Evolutionary conservation across 2,888 invertebrate genomes (phyloP).

Genomic region (Yponomeuta cagnagella): DNA sequence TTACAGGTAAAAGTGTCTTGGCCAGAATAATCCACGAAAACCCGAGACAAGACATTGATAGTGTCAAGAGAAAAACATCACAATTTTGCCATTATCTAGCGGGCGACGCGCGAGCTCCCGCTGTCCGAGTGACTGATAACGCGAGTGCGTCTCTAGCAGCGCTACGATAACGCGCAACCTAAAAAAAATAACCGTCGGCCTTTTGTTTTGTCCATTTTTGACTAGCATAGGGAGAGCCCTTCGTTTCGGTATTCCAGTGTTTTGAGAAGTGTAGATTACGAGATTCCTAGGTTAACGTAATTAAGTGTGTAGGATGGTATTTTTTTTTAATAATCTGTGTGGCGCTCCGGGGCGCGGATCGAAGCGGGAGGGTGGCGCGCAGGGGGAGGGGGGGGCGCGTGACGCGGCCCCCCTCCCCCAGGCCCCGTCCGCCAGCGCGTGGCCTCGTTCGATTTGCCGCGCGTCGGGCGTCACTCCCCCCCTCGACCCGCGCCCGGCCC

Average conservation of each 20-base stretch:
- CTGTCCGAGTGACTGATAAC: conserved; percentile 60
- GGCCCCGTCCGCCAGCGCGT: conserved; percentile 44
- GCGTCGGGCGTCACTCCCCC: conserved; percentile 45
- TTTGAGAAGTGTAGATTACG: conserved; percentile 60
- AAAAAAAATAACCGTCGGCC: conserved; percentile 45
- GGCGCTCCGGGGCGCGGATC: conserved; percentile 30
- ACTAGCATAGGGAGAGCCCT: conserved; percentile 48
- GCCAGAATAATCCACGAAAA: not conserved
- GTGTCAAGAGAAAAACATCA: conserved; percentile 48
- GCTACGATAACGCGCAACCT: conserved; percentile 49
- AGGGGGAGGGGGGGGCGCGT: conserved; percentile 34
- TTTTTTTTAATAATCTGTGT: conserved; percentile 42
- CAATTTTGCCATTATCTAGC: conserved; percentile 71
- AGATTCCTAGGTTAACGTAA: conserved; percentile 72
- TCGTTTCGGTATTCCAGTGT: conserved; percentile 65
- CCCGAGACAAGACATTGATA: not conserved
- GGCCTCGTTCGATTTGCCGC: conserved; percentile 73
- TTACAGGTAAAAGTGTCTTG: not conserved
- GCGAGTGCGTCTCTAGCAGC: conserved; percentile 59
- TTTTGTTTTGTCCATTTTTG: conserved; percentile 69
- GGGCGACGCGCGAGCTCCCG: conserved; percentile 49
- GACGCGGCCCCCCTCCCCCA: conserved; percentile 46
- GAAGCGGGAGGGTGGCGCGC: conserved; percentile 37
- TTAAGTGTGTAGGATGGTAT: conserved; percentile 66
- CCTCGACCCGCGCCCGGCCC: conserved; percentile 19